A percentile compares a stretch with the other conserved stretches of the same genome.
Evolutionary conservation across 1,140 invertebrate species (phyloP).

Genomic region (Intoshia linei): DNA sequence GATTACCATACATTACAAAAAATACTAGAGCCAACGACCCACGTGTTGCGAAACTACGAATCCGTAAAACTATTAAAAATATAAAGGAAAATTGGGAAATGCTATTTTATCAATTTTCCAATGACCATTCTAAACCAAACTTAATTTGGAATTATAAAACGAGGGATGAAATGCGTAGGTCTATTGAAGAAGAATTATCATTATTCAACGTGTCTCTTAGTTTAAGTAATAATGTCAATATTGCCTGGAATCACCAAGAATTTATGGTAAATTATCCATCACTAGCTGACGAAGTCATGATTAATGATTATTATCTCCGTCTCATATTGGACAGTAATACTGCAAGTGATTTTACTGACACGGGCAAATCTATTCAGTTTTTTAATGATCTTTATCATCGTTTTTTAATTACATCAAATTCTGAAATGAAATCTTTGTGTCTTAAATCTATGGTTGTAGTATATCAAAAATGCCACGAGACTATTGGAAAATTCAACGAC

Average conservation of each 20-base stretch:
- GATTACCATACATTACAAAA: no score
- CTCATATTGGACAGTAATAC: constrained; percentile 39
- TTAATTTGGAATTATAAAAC: constrained; percentile 81
- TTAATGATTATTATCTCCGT: constrained; percentile 77
- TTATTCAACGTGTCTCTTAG: constrained; percentile 60
- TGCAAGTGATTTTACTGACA: not conserved
- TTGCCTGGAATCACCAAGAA: constrained; percentile 77
- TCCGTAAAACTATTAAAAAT: no score
- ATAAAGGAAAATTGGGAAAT: constrained; percentile 46
- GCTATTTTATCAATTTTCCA: constrained; percentile 74
- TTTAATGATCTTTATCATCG: constrained; percentile 93
- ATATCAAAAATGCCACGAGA: constrained; percentile 65
- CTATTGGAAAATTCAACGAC: constrained; percentile 82
- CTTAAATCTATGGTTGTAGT: constrained; percentile 87
- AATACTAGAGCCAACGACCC: no score
- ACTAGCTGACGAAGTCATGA: constrained; percentile 71
- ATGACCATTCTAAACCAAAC: constrained; percentile 72
- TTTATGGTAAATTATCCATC: constrained; percentile 62
- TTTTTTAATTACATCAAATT: constrained; percentile 55
- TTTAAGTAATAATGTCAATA: constrained; percentile 27
- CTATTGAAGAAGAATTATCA: constrained; percentile 64
- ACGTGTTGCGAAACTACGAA: no score
- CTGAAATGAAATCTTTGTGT: constrained; percentile 72
- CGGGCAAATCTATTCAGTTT: constrained; percentile 34
- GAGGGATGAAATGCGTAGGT: constrained; percentile 58